A percentile compares a stretch with the other conserved stretches of the same genome.
Evolutionary conservation across 2,113 vertebrate genomes (phyloP).

Genomic region (Tichodroma muraria): DNA sequence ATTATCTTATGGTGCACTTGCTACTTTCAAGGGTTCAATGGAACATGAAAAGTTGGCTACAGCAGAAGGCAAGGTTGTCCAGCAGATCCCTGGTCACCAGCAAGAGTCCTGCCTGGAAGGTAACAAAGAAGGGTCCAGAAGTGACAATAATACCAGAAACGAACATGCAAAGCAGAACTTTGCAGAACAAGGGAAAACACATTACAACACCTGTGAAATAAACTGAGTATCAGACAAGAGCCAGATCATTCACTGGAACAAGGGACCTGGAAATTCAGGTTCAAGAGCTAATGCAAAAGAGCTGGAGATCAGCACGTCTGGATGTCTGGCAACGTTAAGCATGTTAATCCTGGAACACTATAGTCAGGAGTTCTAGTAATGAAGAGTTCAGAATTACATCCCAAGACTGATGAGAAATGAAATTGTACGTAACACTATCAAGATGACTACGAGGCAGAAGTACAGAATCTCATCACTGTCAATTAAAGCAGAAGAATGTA

Average conservation of each 20-base stretch:
- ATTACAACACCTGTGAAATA: slow-evolving; percentile 25
- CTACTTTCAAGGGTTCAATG: background rate
- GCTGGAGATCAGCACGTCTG: background rate
- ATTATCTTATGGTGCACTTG: background rate
- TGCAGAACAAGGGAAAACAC: slow-evolving; percentile 59
- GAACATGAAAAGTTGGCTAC: background rate
- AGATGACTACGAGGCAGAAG: slow-evolving; percentile 19
- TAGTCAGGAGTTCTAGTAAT: background rate
- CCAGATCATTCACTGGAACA: slow-evolving; percentile 23
- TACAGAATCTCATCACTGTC: slow-evolving; percentile 45
- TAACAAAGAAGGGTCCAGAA: slow-evolving; percentile 36
- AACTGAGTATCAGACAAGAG: slow-evolving; percentile 53
- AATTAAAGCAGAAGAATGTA: slow-evolving; percentile 48
- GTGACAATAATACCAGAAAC: slow-evolving; percentile 36
- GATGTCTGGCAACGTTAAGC: background rate
- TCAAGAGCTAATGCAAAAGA: slow-evolving; percentile 40
- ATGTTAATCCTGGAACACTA: background rate
- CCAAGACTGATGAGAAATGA: slow-evolving; percentile 47
- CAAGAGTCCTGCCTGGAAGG: slow-evolving; percentile 41
- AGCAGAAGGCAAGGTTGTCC: slow-evolving; percentile 26
- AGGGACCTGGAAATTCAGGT: background rate
- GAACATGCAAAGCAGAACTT: slow-evolving; percentile 58
- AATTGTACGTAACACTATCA: background rate
- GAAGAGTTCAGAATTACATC: slow-evolving; percentile 43
- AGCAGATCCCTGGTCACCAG: slow-evolving; percentile 29